Evolutionary conservation across 2,888 invertebrate species (phyloP).

Genomic region (Phlogophora meticulosa): DNA sequence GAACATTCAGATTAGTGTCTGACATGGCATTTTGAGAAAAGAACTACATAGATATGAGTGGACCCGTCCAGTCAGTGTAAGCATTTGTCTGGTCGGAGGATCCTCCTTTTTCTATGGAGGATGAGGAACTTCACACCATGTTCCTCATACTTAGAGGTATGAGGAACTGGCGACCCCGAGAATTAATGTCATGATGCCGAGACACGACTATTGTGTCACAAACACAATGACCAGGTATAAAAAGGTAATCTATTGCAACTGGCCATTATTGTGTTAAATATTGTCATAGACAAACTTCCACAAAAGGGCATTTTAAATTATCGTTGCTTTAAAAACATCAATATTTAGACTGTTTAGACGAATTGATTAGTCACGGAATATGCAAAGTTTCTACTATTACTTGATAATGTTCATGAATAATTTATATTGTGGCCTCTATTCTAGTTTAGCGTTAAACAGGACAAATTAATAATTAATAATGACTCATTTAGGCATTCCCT

Average conservation of each 20-base stretch:
- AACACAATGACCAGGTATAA: background rate
- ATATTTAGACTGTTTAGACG: slow-evolving; percentile 16
- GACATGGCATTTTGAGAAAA: too few species aligned
- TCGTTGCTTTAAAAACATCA: slow-evolving; percentile 14
- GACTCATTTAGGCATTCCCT: slow-evolving; percentile 37
- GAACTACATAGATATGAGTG: too few species aligned
- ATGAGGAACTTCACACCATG: too few species aligned
- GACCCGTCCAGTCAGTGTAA: too few species aligned
- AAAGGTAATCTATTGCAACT: background rate
- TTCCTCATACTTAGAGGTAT: too few species aligned
- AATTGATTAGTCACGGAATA: slow-evolving; percentile 34
- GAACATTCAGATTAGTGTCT: too few species aligned
- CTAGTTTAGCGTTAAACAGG: slow-evolving; percentile 24
- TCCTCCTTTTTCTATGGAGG: too few species aligned
- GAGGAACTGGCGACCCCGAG: too few species aligned
- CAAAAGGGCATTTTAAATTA: slow-evolving; percentile 12
- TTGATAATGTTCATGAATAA: slow-evolving; percentile 46
- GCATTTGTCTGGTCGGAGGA: too few species aligned
- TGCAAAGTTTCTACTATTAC: slow-evolving; percentile 31
- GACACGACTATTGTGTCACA: background rate
- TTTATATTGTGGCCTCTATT: slow-evolving; percentile 41
- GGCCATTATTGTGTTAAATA: background rate
- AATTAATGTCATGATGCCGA: background rate
- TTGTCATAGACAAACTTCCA: background rate
- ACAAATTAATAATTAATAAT: slow-evolving; percentile 49